Percentiles rank a stretch among this genome's conserved stretches.
phyloP scores from a whole-genome alignment of 2,797 vertebrate species.

The Eupleurogrammus muticus region DNA sequence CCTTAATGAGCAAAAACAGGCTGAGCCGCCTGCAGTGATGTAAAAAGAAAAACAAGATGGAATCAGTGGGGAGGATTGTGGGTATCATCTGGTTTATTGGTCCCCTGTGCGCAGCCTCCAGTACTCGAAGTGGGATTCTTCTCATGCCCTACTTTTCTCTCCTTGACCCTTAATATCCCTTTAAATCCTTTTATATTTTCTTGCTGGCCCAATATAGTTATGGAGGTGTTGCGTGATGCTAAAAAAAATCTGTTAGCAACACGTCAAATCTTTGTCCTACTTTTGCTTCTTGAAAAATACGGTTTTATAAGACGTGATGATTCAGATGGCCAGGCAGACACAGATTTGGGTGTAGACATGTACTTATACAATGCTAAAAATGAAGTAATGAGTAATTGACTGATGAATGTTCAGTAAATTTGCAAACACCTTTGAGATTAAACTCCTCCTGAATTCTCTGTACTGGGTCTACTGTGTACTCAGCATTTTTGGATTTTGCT shows the following conservation, averaged over 20 bases:
- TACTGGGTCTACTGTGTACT: too few relatives aligned
- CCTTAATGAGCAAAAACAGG: constrained; percentile 27
- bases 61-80: constrained; percentile 35
- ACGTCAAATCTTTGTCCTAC: not conserved
- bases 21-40: constrained; percentile 1
- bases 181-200: not conserved
- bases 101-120: constrained; percentile 9
- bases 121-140: constrained; percentile 3
- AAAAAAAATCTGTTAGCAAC: not conserved
- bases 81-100: constrained; percentile 14
- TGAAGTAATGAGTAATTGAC: too few relatives aligned
- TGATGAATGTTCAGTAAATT: too few relatives aligned
- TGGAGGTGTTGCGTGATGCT: not conserved
- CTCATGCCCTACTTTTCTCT: constrained; percentile 40
- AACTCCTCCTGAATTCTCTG: too few relatives aligned
- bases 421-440: too few relatives aligned
- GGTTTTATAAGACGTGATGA: constrained; percentile 6
- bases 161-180: constrained; percentile 15
- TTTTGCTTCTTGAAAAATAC: constrained; percentile 2
- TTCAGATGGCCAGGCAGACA: not conserved
- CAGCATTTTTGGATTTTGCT: too few relatives aligned
- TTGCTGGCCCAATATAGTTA: not conserved
- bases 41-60: constrained; percentile 30
- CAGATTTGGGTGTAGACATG: not conserved
- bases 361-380: not conserved